These are phyloP conservation scores for Serinus canaria DNA, from an alignment of 2,113 vertebrate genomes.

Conservation along the genomic window DNA sequence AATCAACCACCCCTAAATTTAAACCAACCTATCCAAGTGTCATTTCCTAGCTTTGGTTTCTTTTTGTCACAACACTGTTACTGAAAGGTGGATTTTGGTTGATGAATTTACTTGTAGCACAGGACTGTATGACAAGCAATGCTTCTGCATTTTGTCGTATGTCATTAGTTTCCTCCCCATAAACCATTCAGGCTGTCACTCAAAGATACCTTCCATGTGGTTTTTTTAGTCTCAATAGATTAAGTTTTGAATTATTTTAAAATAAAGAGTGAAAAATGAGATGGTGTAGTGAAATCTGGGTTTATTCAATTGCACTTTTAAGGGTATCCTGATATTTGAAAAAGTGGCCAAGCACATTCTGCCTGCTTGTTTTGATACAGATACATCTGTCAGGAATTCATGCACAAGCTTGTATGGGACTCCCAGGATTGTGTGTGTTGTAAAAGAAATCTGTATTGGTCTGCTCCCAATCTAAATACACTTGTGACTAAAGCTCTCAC, in stretches of 20 bases:
- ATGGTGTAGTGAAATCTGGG: neutral
- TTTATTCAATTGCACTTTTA: neutral
- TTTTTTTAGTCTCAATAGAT: neutral
- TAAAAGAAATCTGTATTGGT: constrained; percentile 13
- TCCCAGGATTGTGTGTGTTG: neutral
- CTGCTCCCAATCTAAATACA: constrained; percentile 16
- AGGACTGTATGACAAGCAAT: neutral
- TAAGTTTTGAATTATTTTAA: neutral
- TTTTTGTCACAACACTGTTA: neutral
- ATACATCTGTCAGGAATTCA: constrained; percentile 19
- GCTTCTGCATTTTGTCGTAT: neutral
- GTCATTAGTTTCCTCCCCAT: neutral
- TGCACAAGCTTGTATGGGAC: neutral
- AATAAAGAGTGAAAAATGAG: neutral
- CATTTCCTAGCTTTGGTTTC: neutral
- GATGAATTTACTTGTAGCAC: neutral
- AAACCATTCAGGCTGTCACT: neutral
- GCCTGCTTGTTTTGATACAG: constrained; percentile 21
- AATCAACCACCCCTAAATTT: neutral
- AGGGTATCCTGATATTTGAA: neutral
- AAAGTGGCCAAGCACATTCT: constrained; percentile 18
- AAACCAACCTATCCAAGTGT: neutral
- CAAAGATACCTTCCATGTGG: neutral
- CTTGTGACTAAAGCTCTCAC: neutral
- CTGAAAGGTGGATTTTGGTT: neutral